These are phyloP conservation scores for Hofmannophila pseudospretella DNA, from an alignment of 2,888 invertebrate species.

Conservation along the genomic window DNA sequence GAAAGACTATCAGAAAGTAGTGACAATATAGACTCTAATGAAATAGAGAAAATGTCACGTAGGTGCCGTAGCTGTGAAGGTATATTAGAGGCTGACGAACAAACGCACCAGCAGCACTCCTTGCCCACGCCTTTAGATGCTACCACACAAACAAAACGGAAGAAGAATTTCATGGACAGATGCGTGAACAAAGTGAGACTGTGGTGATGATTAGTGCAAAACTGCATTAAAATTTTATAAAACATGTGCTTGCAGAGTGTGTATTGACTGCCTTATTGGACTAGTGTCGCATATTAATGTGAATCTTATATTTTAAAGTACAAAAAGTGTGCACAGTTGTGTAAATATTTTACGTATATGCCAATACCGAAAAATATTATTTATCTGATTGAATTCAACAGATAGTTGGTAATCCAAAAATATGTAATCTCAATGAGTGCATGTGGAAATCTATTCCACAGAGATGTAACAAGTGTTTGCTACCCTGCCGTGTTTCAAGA, in stretches of 20 bases:
- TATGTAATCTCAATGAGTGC: conserved; percentile 73
- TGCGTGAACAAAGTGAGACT: conserved; percentile 90
- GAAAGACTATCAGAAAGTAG: conserved; percentile 64
- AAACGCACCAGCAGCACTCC: conserved; percentile 74
- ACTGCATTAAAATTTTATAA: conserved; percentile 19
- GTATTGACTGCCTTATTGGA: conserved; percentile 65
- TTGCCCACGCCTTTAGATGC: conserved; percentile 78
- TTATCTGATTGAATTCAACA: conserved; percentile 40
- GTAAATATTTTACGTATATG: conserved; percentile 71
- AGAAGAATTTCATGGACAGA: conserved; percentile 90
- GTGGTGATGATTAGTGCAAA: conserved; percentile 70
- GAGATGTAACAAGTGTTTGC: conserved; percentile 42
- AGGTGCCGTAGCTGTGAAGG: conserved; percentile 81
- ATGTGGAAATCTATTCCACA: conserved; percentile 45
- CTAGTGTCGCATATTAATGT: conserved; percentile 56
- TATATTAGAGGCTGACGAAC: conserved; percentile 73
- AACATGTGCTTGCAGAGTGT: conserved; percentile 58
- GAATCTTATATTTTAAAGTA: conserved; percentile 70
- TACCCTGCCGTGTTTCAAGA: conserved; percentile 66
- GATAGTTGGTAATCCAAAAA: conserved; percentile 52
- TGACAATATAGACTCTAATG: conserved; percentile 50
- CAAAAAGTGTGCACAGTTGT: conserved; percentile 70
- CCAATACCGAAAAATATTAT: conserved; percentile 40
- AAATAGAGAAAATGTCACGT: conserved; percentile 52
- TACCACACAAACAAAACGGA: conserved; percentile 80